These are phyloP conservation scores for Idaea aversata DNA, from an alignment of 2,888 invertebrate species.

Conservation along the genomic window DNA sequence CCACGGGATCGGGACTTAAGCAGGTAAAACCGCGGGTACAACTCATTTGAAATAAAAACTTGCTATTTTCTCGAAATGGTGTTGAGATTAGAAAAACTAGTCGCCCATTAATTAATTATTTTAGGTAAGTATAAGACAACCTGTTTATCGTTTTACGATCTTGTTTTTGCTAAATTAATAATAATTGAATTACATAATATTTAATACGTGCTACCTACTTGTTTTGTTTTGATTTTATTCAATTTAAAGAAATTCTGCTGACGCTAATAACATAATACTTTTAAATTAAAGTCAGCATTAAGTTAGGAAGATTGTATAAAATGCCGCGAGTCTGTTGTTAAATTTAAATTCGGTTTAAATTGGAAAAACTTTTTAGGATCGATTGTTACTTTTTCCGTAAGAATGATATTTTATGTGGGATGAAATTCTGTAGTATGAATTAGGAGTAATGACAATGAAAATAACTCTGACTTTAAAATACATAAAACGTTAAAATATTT, in stretches of 20 bases:
- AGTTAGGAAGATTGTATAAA: no score
- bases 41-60: background rate
- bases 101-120: background rate
- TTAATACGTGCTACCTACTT: background rate
- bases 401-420: no score
- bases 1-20: no score
- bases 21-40: background rate
- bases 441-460: background rate
- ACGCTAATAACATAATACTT: no score
- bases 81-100: background rate
- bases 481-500: background rate
- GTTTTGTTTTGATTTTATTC: background rate
- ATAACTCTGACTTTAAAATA: background rate
- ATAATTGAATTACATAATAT: background rate
- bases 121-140: background rate
- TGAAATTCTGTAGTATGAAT: no score
- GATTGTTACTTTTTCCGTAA: no score
- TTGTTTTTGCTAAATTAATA: background rate
- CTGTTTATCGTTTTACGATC: background rate
- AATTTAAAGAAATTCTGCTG: no score
- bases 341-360: no score
- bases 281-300: no score
- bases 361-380: no score
- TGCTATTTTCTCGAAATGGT: background rate
- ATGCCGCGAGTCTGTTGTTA: no score